phyloP scores from a whole-genome alignment of 2,888 invertebrate species.

The Hydriomena furcata region DNA sequence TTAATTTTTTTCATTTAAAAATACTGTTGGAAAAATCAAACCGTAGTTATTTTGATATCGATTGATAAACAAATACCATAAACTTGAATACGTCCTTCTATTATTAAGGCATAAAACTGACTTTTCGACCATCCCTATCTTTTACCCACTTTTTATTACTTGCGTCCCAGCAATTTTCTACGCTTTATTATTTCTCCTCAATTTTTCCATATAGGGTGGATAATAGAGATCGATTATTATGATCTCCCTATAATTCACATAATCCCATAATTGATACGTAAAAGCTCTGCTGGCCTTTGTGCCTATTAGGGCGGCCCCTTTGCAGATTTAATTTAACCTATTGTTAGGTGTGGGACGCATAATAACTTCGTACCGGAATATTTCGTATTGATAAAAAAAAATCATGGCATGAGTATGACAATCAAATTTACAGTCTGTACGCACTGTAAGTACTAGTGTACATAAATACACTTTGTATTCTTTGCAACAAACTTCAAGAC shows the following conservation, averaged over 20 bases:
- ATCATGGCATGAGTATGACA: no score
- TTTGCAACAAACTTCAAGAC: no score
- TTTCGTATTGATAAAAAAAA: no score
- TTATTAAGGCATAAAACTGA: slow-evolving; percentile 12
- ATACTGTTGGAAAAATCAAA: no score
- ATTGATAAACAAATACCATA: slow-evolving; percentile 2
- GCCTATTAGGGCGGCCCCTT: slow-evolving; percentile 60
- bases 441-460: no score
- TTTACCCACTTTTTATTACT: slow-evolving; percentile 30
- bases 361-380: slow-evolving; percentile 37
- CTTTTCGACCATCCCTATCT: slow-evolving; percentile 15
- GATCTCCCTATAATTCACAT: slow-evolving; percentile 69
- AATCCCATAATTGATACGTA: slow-evolving; percentile 76
- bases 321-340: slow-evolving; percentile 67
- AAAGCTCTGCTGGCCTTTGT: slow-evolving; percentile 65
- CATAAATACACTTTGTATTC: no score
- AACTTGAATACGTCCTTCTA: slow-evolving; percentile 4
- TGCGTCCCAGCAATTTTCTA: slow-evolving; percentile 33
- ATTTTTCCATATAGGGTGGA: slow-evolving; percentile 45
- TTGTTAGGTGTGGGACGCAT: slow-evolving; percentile 72
- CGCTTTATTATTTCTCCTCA: slow-evolving; percentile 36
- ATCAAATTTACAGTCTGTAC: no score
- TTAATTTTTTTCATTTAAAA: no score
- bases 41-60: no score
- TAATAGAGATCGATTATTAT: slow-evolving; percentile 67